Percentiles rank a stretch among this genome's conserved stretches.
Conservation (phyloP, 1,140 invertebrate genomes). For the Reticulitermes speratus region DNA sequence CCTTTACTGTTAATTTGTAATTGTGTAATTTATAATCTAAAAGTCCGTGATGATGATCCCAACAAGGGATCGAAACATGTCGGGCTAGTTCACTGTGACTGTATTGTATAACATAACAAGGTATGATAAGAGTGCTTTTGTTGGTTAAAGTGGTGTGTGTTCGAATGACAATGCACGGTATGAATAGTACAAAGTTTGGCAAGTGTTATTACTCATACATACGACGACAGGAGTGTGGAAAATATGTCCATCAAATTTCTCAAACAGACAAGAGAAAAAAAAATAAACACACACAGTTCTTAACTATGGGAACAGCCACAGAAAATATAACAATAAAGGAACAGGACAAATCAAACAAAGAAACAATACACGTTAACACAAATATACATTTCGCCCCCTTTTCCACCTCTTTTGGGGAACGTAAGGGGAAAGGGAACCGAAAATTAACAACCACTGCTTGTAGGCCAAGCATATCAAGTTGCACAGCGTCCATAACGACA, state of each 20-base stretch:
- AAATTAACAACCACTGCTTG: slow-evolving; percentile 3
- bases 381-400: neutral
- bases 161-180: no score
- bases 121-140: no score
- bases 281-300: neutral
- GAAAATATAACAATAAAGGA: neutral
- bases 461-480: slow-evolving; percentile 11
- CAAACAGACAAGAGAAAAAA: neutral
- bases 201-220: neutral
- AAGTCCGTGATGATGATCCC: no score
- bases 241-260: neutral
- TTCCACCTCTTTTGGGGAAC: neutral
- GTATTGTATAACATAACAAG: no score
- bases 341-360: slow-evolving; percentile 9
- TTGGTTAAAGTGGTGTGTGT: no score
- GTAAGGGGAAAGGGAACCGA: neutral
- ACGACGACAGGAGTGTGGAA: neutral
- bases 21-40: no score
- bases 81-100: no score
- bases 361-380: neutral
- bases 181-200: no score
- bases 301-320: neutral
- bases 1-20: no score
- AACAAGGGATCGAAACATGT: no score
- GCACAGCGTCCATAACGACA: neutral